Evolutionary conservation across 2,888 invertebrate species (phyloP).

Genomic region (Leucoma salicis): DNA sequence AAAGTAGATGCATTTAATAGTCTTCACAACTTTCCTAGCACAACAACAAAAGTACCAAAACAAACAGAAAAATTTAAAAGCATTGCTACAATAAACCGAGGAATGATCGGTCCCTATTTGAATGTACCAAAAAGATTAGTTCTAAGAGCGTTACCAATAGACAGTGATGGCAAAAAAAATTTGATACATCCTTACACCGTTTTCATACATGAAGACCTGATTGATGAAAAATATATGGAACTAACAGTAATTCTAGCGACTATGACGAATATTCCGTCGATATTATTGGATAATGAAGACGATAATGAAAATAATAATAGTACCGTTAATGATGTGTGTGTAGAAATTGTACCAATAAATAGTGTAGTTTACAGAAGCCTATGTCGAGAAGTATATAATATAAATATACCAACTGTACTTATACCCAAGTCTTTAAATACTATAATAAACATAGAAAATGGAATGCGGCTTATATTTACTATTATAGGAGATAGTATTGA

Average conservation of each 20-base stretch:
- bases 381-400: constrained; percentile 65
- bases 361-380: constrained; percentile 66
- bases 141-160: constrained; percentile 65
- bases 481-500: constrained; percentile 56
- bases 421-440: constrained; percentile 78
- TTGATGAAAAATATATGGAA: constrained; percentile 54
- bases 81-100: constrained; percentile 62
- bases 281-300: constrained; percentile 46
- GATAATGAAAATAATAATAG: constrained; percentile 44
- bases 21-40: constrained; percentile 42
- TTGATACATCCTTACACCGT: constrained; percentile 72
- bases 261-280: constrained; percentile 61
- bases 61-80: constrained; percentile 54
- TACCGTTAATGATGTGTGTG: constrained; percentile 62
- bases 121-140: constrained; percentile 54
- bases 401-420: constrained; percentile 72
- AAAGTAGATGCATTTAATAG: constrained; percentile 67
- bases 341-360: constrained; percentile 67
- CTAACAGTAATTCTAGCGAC: constrained; percentile 58
- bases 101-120: constrained; percentile 58
- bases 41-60: constrained; percentile 34
- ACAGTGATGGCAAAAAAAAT: constrained; percentile 71
- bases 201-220: constrained; percentile 68
- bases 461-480: constrained; percentile 80
- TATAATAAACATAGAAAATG: constrained; percentile 78